Percentiles rank a stretch among this genome's conserved stretches.
These are phyloP conservation scores for Myotis findleyi DNA, from an alignment of 2,797 vertebrate genomes.

Conservation along the genomic window DNA sequence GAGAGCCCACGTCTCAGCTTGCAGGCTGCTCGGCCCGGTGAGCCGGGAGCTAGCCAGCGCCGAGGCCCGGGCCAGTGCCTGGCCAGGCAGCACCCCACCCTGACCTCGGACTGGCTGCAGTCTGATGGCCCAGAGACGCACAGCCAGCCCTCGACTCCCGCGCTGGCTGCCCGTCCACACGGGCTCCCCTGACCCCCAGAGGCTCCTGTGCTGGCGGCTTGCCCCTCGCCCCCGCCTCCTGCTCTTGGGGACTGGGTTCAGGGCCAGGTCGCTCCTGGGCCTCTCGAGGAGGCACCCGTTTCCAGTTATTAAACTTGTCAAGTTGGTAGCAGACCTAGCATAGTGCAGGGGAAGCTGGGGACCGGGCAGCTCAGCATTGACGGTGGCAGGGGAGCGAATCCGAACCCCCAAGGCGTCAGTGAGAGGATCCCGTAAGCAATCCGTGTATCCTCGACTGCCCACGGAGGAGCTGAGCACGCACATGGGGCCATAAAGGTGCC, in stretches of 20 bases:
- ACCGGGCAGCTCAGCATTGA: not conserved
- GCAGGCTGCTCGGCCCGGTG: not conserved
- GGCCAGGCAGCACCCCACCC: not conserved
- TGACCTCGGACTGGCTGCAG: not conserved
- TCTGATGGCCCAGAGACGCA: not conserved
- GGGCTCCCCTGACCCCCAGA: not conserved
- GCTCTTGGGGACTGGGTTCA: not conserved
- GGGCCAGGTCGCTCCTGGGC: not conserved
- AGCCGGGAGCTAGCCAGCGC: not conserved
- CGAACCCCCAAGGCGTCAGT: not conserved
- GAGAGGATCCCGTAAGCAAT: not conserved
- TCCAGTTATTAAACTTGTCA: not conserved
- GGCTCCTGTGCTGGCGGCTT: not conserved
- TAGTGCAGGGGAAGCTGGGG: not conserved
- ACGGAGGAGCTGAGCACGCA: not conserved
- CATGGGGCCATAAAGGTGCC: not conserved
- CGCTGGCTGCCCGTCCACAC: not conserved
- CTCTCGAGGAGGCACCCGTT: not conserved
- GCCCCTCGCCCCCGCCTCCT: accelerated
- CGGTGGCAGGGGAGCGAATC: not conserved
- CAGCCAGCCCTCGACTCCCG: not conserved
- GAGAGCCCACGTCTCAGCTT: not conserved
- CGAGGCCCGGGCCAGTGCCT: not conserved
- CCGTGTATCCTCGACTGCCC: not conserved
- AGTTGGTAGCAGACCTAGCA: not conserved